Conservation (phyloP, 2,888 invertebrate species). For the Drosophila helvetica region DNA sequence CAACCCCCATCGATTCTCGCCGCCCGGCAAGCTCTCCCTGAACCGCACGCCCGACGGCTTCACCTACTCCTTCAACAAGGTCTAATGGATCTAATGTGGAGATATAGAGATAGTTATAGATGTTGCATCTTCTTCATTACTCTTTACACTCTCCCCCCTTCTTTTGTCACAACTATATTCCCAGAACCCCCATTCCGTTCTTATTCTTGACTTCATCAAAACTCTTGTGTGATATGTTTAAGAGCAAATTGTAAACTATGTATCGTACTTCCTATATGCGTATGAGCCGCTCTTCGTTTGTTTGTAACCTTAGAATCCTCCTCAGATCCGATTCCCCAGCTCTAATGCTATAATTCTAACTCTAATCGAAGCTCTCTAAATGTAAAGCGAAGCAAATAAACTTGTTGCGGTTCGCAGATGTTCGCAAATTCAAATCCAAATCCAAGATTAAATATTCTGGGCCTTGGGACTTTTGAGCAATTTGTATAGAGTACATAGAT, state of each 20-base stretch:
- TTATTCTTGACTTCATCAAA: constrained; percentile 68
- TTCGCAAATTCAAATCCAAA: constrained; percentile 55
- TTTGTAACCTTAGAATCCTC: constrained; percentile 64
- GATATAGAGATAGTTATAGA: constrained; percentile 67
- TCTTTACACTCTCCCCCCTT: constrained; percentile 22
- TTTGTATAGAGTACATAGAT: constrained; percentile 41
- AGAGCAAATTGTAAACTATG: constrained; percentile 55
- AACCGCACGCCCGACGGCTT: constrained; percentile 95
- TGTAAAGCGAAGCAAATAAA: constrained; percentile 67
- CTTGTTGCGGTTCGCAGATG: constrained; percentile 63
- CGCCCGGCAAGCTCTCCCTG: constrained; percentile 93
- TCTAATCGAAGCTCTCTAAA: constrained; percentile 36
- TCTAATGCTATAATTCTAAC: not conserved
- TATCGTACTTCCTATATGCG: constrained; percentile 64
- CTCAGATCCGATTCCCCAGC: constrained; percentile 42
- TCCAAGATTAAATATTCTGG: constrained; percentile 39
- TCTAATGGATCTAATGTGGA: constrained; percentile 67
- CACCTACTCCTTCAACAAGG: constrained; percentile 92
- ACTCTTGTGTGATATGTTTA: constrained; percentile 78
- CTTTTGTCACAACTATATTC: constrained; percentile 1
- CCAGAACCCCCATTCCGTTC: not conserved
- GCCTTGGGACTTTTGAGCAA: constrained; percentile 72
- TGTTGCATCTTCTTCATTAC: constrained; percentile 55
- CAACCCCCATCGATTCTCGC: constrained; percentile 90
- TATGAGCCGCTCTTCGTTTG: constrained; percentile 29